Evolutionary conservation across 2,888 invertebrate species (phyloP), one percentile per base, ranked within the genome.

Genomic region (Cantharis lateralis): DNA sequence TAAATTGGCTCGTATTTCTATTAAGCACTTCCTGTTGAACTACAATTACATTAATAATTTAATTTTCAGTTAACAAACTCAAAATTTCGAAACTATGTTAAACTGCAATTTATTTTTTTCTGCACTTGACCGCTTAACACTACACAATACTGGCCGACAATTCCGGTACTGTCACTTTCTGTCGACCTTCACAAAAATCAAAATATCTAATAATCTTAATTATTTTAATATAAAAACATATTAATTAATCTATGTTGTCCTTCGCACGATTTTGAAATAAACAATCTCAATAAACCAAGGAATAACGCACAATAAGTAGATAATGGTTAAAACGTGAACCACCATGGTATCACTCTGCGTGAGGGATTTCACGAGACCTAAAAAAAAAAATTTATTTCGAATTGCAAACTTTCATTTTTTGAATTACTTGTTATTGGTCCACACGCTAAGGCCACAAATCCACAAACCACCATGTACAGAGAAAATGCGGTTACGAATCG

Each of bases 401-500:
- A n/a, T 7, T 2, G 2, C 20, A 24, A 20, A 10, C 1, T 66
- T 20, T 10, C 13, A 71, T 20, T 71, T 62, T 18, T n/a, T 15
- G 3, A 79, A 89, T 89, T 86, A 90, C 95, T 94, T 82, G 93
- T 91, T 75, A 94, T 85, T 1, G 93, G 93, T 70, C 94, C 93
- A 74, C 93, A 91, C n/a, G 92, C 81, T 32, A 94, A 90, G 86
- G 92, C 92, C 5, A 93, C 89, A 24, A 91, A 88, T 1, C 94
- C 95, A 79, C 92, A 93, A 76, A 94, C 91, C 20, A 94, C 91
- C 85, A 94, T 93, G 82, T 92, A 94, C 62, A 95, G 87, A 0
- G 94, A 93, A 82, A 94, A 91, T 0, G 94, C 95, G 0, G 93
- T 93, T 9, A 94, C 92, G 83, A 94, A 94, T 82, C 93, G 90